Percentiles rank a stretch among this genome's conserved stretches.
These are phyloP conservation scores for Ceyx melanurus DNA, from an alignment of 2,113 vertebrate species.

Conservation along the genomic window DNA sequence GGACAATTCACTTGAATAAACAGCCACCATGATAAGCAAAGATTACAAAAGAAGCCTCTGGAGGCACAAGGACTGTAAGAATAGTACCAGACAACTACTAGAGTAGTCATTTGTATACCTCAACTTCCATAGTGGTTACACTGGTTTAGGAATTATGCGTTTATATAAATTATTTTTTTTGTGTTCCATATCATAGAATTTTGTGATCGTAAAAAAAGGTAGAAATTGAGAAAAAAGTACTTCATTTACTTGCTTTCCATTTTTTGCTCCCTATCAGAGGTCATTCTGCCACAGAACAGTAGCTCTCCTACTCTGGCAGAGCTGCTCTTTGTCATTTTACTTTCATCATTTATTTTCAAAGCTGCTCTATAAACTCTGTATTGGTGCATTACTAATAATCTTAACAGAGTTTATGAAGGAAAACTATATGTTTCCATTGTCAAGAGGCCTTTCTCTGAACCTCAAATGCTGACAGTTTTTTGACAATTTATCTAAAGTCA, in stretches of 20 bases:
- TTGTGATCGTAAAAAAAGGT: not conserved
- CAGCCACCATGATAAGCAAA: not conserved
- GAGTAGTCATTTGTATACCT: not conserved
- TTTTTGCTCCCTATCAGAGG: not conserved
- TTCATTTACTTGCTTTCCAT: not conserved
- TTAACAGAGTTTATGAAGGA: constrained; percentile 27
- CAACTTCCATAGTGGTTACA: not conserved
- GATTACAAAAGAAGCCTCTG: not conserved
- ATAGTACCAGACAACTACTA: not conserved
- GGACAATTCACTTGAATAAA: not conserved
- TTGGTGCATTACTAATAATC: constrained; percentile 53
- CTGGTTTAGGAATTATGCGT: not conserved
- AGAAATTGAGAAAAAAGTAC: not conserved
- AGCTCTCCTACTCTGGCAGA: not conserved
- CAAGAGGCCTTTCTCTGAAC: constrained; percentile 18
- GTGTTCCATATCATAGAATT: not conserved
- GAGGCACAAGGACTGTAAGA: not conserved
- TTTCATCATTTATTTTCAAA: constrained; percentile 62
- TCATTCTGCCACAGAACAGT: not conserved
- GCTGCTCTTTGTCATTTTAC: not conserved
- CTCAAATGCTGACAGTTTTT: constrained; percentile 19
- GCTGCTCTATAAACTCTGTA: constrained; percentile 30
- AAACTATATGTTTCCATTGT: not conserved
- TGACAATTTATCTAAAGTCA: constrained; percentile 63
- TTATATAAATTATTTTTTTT: not conserved